Base-by-base conservation (phyloP, 2,888 invertebrate species). In the Operophtera brumata region DNA sequence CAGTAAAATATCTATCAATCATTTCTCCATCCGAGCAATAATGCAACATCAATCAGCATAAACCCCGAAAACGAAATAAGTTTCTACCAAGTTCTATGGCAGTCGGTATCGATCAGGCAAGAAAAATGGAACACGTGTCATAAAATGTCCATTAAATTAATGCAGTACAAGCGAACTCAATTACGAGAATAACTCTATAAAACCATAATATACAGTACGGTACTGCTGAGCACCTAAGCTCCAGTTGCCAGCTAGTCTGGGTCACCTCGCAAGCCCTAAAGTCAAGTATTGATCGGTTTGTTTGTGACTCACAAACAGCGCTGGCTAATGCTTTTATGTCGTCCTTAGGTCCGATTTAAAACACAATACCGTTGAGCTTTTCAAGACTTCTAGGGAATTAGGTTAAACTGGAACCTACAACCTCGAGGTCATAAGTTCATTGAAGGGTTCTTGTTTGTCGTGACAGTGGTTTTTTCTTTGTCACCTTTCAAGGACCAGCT, bases 201-300 rank as follows among this genome's bases (percentile, higher is more conserved):
- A 57, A 14, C n/a, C 14, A 42, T 8, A 30, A 0, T 6, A 30
- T 30, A 2, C 30, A 20, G 20, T 20, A 20, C 20, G 20, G 20
- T 34, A 11, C 34, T 3, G 10, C 7, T 34, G 4, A 34, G 32
- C 10, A 5, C 30, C 30, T 34, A 11, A 34, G n/a, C 41, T 35
- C 36, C 26, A 12, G 71, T 47, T 67, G 74, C 70, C 73, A 54
- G 58, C 54, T 25, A 67, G 78, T 72, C 77, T 80, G 64, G 73
- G 74, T 70, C 67, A 65, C 62, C 67, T 65, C 72, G 62, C 62
- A 58, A 67, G 52, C 66, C 67, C 62, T 59, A 67, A 69, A 36
- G 73, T 56, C 68, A 70, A 62, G 63, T 77, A 81, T 82, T 65
- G 82, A 82, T 80, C 71, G 61, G 49, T 44, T 59, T 6, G 6